Conservation (phyloP, 2,888 invertebrate genomes). For the Chaitophorus viminalis region DNA sequence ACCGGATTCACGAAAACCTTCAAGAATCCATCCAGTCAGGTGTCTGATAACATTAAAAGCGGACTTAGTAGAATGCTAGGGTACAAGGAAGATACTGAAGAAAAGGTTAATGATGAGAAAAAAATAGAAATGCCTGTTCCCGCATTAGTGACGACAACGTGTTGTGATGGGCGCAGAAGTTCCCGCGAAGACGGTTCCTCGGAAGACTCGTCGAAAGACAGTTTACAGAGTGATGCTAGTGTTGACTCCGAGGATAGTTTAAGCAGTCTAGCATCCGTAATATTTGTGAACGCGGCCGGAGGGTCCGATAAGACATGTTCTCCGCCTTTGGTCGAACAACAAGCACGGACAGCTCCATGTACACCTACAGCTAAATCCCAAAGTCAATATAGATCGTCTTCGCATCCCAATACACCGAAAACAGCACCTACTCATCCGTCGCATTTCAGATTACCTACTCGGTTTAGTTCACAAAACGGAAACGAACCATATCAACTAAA, state of each 20-base stretch:
- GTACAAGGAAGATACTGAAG: conserved; percentile 53
- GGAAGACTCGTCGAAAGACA: conserved; percentile 83
- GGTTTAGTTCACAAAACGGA: conserved; percentile 56
- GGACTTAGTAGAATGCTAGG: conserved; percentile 55
- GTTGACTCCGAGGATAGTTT: conserved; percentile 90
- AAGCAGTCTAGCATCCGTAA: conserved; percentile 82
- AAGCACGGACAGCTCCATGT: conserved; percentile 58
- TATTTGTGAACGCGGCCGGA: conserved; percentile 84
- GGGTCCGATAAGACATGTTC: conserved; percentile 66
- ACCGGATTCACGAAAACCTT: conserved; percentile 85
- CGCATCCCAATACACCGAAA: conserved; percentile 65
- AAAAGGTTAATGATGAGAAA: conserved; percentile 49
- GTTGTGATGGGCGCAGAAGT: conserved; percentile 74
- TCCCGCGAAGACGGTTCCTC: conserved; percentile 86
- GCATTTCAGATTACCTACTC: conserved; percentile 45
- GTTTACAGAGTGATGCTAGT: conserved; percentile 92
- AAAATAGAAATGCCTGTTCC: conserved; percentile 61
- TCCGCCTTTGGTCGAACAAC: conserved; percentile 63
- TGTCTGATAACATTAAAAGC: conserved; percentile 54
- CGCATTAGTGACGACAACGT: conserved; percentile 45
- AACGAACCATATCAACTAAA: conserved; percentile 51
- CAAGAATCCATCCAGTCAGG: conserved; percentile 76
- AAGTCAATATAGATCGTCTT: conserved; percentile 57
- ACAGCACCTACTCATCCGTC: conserved; percentile 56
- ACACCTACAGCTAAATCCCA: conserved; percentile 56